Conservation (phyloP, 2,797 vertebrate genomes). For the Cynodonichthys magdalenae region DNA sequence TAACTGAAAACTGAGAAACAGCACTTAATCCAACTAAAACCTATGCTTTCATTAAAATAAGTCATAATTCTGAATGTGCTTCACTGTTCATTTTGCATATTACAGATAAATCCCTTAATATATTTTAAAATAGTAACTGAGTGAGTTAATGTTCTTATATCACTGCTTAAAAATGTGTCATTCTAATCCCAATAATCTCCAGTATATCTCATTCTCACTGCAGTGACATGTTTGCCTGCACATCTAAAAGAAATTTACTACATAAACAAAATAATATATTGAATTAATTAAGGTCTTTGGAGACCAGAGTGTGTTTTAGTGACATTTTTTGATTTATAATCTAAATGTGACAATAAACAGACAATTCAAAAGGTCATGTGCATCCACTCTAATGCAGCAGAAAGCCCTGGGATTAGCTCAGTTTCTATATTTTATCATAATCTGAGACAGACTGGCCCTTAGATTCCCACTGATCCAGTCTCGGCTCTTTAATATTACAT, state of each 20-base stretch:
- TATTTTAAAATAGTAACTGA: conserved; percentile 34
- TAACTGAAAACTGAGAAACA: conserved; percentile 8
- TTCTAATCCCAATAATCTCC: conserved; percentile 66
- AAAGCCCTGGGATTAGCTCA: conserved; percentile 31
- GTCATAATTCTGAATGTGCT: conserved; percentile 3
- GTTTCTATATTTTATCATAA: conserved; percentile 25
- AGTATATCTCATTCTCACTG: conserved; percentile 43
- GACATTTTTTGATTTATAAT: background rate
- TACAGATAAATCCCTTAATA: conserved; percentile 24
- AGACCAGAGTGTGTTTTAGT: background rate
- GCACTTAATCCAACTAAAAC: conserved; percentile 16
- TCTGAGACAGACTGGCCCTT: conserved; percentile 12
- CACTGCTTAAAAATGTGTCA: conserved; percentile 45
- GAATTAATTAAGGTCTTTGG: conserved; percentile 9
- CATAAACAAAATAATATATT: conserved; percentile 19
- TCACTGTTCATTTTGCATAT: conserved; percentile 24
- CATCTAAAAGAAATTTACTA: background rate
- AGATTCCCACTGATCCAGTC: conserved; percentile 32
- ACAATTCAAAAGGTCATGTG: conserved; percentile 13
- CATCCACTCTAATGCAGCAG: conserved; percentile 12
- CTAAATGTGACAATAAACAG: conserved; percentile 1
- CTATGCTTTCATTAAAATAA: background rate
- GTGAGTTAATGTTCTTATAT: conserved; percentile 36
- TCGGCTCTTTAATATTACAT: conserved; percentile 43
- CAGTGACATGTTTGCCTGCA: conserved; percentile 18